Evolutionary conservation across 2,888 invertebrate genomes (phyloP), one percentile per base, ranked within the genome.

Genomic region (Cataglyphis cursor): DNA sequence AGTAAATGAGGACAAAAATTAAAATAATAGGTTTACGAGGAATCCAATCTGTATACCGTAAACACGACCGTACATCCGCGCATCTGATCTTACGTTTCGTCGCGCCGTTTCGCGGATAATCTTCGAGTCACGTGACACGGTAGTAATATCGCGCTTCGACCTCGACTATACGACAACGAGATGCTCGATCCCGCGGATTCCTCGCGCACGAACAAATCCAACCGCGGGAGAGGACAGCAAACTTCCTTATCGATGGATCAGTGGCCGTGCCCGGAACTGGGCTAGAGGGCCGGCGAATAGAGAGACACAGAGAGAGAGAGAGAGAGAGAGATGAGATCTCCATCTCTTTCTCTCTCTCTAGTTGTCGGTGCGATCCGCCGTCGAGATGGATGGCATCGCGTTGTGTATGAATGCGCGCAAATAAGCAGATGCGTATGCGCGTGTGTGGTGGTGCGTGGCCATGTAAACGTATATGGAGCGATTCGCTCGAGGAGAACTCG

Each of bases 231-330:
- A 88, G 86, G 82, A 86, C 85, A 91, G 92, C 84, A 76, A 91
- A 86, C 92, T 86, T 91, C 90, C 89, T 92, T 92, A 92, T 92
- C 92, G 92, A 90, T 90, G 86, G 88, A 90, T 90, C 90, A 89
- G 87, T 86, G 90, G 85, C 89, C 89, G 83, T 90, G 90, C 90
- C 88, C 91, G 91, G 90, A 90, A 91, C 91, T 89, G 91, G 90
- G 87, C 89, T 90, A 89, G 89, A 90, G 90, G 86, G 85, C 90
- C 85, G 88, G 78, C 21, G 18, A 48, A 65, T 44, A 54, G 61
- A 38, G 24, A 61, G 65, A 74, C 54, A 61, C 76, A 72, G 72
- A 68, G 64, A 57, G 54, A 62, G 64, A 54, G 72, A 41, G 65
- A 15, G 62, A 57, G 51, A 54, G 66, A 28, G 75, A 70, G 28